Evolutionary conservation across 2,797 vertebrate genomes (phyloP).

Genomic region (Thunnus albacares): DNA sequence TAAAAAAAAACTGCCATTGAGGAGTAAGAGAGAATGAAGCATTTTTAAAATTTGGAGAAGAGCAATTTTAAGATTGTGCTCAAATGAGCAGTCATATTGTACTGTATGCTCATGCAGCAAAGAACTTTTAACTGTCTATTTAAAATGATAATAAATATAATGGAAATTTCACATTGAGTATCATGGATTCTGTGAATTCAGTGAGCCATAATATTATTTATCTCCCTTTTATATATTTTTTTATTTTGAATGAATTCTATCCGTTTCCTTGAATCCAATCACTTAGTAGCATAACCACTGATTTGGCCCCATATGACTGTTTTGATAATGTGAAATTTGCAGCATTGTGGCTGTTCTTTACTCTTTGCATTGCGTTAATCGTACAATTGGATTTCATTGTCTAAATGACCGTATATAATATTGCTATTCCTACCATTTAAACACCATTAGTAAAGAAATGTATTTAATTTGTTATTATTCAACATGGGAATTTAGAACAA

Average conservation of each 20-base stretch:
- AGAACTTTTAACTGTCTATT: not conserved
- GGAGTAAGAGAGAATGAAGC: not conserved
- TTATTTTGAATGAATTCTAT: not conserved
- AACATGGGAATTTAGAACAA: constrained; percentile 1
- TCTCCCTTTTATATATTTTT: not conserved
- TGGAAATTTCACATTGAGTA: not conserved
- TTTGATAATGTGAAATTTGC: not conserved
- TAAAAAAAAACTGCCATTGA: not conserved
- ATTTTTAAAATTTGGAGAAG: not conserved
- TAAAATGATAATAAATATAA: not conserved
- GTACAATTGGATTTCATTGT: not conserved
- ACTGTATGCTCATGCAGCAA: not conserved
- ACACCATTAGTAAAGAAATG: constrained; percentile 2
- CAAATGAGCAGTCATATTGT: not conserved
- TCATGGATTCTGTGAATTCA: not conserved
- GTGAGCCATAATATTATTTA: not conserved
- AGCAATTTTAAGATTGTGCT: not conserved
- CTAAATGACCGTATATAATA: not conserved
- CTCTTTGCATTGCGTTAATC: not conserved
- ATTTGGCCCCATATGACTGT: not conserved
- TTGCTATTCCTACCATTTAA: not conserved
- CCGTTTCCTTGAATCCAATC: not conserved
- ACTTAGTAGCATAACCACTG: not conserved
- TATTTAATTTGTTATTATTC: constrained; percentile 3
- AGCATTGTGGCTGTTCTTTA: not conserved